Evolutionary conservation across 2,113 vertebrate species (phyloP).

Genomic region (Phyllostomus discolor): DNA sequence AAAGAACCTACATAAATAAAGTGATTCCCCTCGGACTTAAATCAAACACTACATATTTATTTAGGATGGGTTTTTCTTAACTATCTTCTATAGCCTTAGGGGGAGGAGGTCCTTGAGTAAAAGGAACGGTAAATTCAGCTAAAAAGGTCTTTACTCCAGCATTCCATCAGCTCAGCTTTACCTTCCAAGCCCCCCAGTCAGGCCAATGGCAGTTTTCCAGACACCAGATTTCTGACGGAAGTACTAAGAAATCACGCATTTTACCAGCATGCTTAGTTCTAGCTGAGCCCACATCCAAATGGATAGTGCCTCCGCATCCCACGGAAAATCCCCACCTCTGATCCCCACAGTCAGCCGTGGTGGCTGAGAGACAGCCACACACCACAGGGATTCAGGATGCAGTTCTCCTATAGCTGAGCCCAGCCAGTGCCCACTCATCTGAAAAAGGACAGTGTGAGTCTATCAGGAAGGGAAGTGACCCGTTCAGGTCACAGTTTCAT

Average conservation of each 20-base stretch:
- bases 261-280: neutral
- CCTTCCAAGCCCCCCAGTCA: neutral
- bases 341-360: rapidly evolving
- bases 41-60: neutral
- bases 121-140: neutral
- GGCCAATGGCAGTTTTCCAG: neutral
- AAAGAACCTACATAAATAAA: slow-evolving; percentile 13
- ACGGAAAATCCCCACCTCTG: too few relatives aligned
- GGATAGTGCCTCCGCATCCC: rapidly evolving
- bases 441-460: neutral
- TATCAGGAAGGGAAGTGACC: neutral
- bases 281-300: neutral
- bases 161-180: neutral
- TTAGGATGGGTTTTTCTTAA: neutral
- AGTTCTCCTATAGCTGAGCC: neutral
- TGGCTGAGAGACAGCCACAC: neutral
- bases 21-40: slow-evolving; percentile 2
- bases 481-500: neutral
- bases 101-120: neutral
- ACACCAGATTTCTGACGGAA: neutral
- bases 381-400: neutral
- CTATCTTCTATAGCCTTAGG: neutral
- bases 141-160: neutral
- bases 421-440: neutral
- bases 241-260: neutral